phyloP scores from a whole-genome alignment of 2,888 invertebrate species.

The Leucania comma region DNA sequence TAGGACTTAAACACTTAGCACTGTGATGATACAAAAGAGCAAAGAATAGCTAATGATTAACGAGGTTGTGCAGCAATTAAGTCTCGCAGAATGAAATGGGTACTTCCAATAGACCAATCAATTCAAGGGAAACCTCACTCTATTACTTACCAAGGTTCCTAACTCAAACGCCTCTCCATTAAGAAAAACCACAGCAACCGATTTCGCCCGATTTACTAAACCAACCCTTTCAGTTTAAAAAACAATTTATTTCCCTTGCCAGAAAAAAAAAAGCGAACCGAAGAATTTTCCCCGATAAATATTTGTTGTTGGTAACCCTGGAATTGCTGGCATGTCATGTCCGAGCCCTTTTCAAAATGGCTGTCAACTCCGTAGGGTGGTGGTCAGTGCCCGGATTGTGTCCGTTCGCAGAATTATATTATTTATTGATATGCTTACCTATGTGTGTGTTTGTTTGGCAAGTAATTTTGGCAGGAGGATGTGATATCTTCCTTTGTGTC shows the following conservation, averaged over 20 bases:
- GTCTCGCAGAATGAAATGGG: background rate
- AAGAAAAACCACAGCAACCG: conserved; percentile 52
- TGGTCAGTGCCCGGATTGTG: conserved; percentile 81
- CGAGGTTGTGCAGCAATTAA: too few relatives aligned
- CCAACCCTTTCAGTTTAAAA: conserved; percentile 69
- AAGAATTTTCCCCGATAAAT: conserved; percentile 79
- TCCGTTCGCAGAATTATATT: conserved; percentile 79
- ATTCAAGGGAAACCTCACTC: conserved; percentile 5
- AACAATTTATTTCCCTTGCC: conserved; percentile 71
- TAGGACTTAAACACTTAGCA: too few relatives aligned
- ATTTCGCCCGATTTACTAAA: conserved; percentile 44
- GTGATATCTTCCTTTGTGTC: conserved; percentile 26
- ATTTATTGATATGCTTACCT: conserved; percentile 82
- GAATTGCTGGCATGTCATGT: conserved; percentile 80
- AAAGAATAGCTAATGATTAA: too few relatives aligned
- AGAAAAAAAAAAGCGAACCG: conserved; percentile 58
- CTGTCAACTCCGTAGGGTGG: conserved; percentile 76
- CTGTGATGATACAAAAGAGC: too few relatives aligned
- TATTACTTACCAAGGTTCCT: conserved; percentile 19
- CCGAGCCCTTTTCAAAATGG: conserved; percentile 89
- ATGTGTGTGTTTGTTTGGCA: conserved; percentile 72
- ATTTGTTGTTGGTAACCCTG: conserved; percentile 82
- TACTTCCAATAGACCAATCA: background rate
- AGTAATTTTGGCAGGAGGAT: conserved; percentile 47
- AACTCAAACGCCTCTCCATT: conserved; percentile 43